Conservation (phyloP, 2,113 vertebrate genomes). For the Lampris incognitus region DNA sequence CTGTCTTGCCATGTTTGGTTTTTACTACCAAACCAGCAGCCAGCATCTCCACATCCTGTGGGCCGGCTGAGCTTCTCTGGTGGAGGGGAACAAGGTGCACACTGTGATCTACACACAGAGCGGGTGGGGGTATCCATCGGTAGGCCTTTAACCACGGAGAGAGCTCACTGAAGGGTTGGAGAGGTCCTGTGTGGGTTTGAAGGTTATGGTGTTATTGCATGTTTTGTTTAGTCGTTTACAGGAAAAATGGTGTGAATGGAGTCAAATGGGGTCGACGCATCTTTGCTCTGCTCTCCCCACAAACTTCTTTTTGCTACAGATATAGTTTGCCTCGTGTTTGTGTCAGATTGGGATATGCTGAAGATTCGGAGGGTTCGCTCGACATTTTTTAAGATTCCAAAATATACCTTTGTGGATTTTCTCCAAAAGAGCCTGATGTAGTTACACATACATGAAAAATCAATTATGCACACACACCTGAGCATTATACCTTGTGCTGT, state of each 20-base stretch:
- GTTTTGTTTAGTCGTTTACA: background rate
- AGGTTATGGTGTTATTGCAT: slow-evolving; percentile 3
- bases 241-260: slow-evolving; percentile 50
- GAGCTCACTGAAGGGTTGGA: slow-evolving; percentile 53
- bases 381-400: too few relatives aligned
- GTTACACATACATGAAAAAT: too few relatives aligned
- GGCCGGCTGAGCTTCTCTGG: slow-evolving; percentile 64
- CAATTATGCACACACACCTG: slow-evolving; percentile 18
- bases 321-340: too few relatives aligned
- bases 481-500: slow-evolving; percentile 26
- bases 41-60: slow-evolving; percentile 78
- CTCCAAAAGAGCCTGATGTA: too few relatives aligned
- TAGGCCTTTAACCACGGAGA: slow-evolving; percentile 66
- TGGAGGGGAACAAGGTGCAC: slow-evolving; percentile 77
- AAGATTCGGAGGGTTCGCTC: too few relatives aligned
- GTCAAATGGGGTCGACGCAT: background rate
- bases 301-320: too few relatives aligned
- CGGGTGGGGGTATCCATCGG: slow-evolving; percentile 20
- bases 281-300: too few relatives aligned
- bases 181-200: slow-evolving; percentile 22
- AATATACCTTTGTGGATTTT: too few relatives aligned
- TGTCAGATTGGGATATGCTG: too few relatives aligned
- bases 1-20: too few relatives aligned
- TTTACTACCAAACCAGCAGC: background rate
- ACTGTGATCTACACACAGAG: slow-evolving; percentile 73